Base-by-base conservation (phyloP, 2,888 invertebrate genomes). In the Ornithoptera priamus region DNA sequence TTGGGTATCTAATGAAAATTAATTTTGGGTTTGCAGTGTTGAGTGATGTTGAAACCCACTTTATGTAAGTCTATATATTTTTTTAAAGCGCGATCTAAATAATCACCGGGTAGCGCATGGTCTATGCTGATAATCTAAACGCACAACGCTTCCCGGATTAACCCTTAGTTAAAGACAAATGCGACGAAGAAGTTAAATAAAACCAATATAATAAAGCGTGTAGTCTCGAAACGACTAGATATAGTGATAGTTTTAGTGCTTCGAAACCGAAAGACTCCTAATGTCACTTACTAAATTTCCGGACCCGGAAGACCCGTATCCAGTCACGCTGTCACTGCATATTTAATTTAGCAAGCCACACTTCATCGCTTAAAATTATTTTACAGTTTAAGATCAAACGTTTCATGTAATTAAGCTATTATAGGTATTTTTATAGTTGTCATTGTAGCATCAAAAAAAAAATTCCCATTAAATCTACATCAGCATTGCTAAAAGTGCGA, bases 1-100 rank as follows among this genome's bases (percentile, higher is more conserved):
- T 78, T 78, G 84, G 85, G 82, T 74, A 72, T 78, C 79, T 89
- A 91, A 90, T 89, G 80, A 85, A 83, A 78, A 89, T 86, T 89
- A 89, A 90, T 92, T 92, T 92, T 92, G 90, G 90, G 88, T 91
- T 91, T 87, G 82, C 92, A 92, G 92, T 87, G 90, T 88, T 91
- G 90, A 92, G 87, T 88, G 89, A 89, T 87, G 88, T 89, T 46
- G 89, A 89, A 84, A 85, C 79, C 83, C 87, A 86, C 85, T 87
- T 82, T 79, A 30, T 83, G 92, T 92, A 92, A 92, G 92, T 92
- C 84, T 86, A 84, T 84, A 30, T 30, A 30, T 86, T 77, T 80
- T 84, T 84, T 81, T 85, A 85, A 89, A 92, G 92, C 91, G 92
- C 80, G 88, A 89, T 85, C 85, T 86, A 84, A 80, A 81, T 86